These are phyloP conservation scores for Tarsius wallacei DNA, from an alignment of 2,797 vertebrate species.

Conservation along the genomic window DNA sequence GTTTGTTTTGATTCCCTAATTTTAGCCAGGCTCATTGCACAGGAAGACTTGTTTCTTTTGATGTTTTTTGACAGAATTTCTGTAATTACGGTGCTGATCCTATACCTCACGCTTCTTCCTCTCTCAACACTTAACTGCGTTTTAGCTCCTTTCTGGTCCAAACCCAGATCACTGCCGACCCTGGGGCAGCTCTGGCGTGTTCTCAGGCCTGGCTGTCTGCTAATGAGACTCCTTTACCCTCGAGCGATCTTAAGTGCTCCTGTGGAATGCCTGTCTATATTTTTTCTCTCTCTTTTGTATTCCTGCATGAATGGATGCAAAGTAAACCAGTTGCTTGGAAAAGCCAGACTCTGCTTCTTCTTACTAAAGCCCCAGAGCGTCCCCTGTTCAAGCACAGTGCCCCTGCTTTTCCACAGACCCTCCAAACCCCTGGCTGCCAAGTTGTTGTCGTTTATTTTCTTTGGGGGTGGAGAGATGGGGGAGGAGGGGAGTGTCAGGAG, in stretches of 20 bases:
- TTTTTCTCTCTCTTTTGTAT: slow-evolving; percentile 91
- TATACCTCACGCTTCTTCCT: slow-evolving; percentile 86
- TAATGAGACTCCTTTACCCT: slow-evolving; percentile 89
- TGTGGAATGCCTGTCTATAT: slow-evolving; percentile 99
- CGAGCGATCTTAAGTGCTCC: slow-evolving; percentile 94
- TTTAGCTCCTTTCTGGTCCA: slow-evolving; percentile 91
- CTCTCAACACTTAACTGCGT: slow-evolving; percentile 89
- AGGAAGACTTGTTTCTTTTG: slow-evolving; percentile 95
- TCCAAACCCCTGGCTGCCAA: slow-evolving; percentile 95
- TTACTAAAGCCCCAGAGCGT: slow-evolving; percentile 93
- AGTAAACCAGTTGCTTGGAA: slow-evolving; percentile 97
- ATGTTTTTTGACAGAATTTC: slow-evolving; percentile 91
- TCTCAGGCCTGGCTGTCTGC: slow-evolving; percentile 90
- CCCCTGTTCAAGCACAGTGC: slow-evolving; percentile 94
- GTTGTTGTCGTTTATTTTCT: slow-evolving; percentile 91
- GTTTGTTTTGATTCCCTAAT: slow-evolving; percentile 94
- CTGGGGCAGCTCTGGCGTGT: slow-evolving; percentile 85
- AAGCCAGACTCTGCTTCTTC: slow-evolving; percentile 93
- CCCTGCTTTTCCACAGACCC: slow-evolving; percentile 96
- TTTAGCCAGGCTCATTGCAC: slow-evolving; percentile 97
- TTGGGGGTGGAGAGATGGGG: neutral
- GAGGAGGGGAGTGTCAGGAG: accelerated
- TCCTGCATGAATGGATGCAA: slow-evolving; percentile 99
- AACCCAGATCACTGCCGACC: slow-evolving; percentile 87
- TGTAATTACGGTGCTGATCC: slow-evolving; percentile 92